Evolutionary conservation across 2,888 invertebrate species (phyloP), one percentile per base, ranked within the genome.

Genomic region (Nipponacmea schrenckii): DNA sequence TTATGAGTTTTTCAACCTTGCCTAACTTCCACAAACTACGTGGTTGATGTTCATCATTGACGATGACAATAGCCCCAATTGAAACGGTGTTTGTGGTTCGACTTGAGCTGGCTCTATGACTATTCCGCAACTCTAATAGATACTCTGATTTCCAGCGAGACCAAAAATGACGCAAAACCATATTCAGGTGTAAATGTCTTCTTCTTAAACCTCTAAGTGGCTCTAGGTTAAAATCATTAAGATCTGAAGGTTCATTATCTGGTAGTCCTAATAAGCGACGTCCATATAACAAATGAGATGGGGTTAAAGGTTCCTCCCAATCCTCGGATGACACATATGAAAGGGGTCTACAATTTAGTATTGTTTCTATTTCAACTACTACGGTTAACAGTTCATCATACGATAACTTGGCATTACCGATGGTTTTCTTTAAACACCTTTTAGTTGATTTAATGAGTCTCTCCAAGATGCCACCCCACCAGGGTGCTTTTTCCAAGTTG

Each of bases 341-440:
- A 20, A 68, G 26, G 10, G 68, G 62, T 45, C n/a, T n/a, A n/a
- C n/a, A n/a, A n/a, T n/a, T n/a, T n/a, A n/a, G n/a, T n/a, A n/a
- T n/a, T n/a, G n/a, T 62, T 48, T 17, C 50, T 27, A 27, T 68
- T 68, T 68, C 68, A 7, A n/a, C 62, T 17, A 68, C 50, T 12
- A 68, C 7, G 7, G 68, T 68, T 62, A 20, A 31, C 12, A 68
- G 62, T 62, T 68, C 68, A 62, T 68, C 62, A 15, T 50, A 64
- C 10, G 62, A 17, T 31, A 68, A 48, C 10, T 24, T 27, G 45
- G 68, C 20, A 64, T 62, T 26, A 14, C 62, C 27, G n/a, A n/a
- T n/a, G n/a, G n/a, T 50, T 50, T 50, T 0, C n/a, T n/a, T n/a
- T n/a, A n/a, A n/a, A n/a, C n/a, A n/a, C n/a, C n/a, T n/a, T n/a